phyloP scores from a whole-genome alignment of 1,140 invertebrate genomes.

The Lordiphosa stackelbergi region DNA sequence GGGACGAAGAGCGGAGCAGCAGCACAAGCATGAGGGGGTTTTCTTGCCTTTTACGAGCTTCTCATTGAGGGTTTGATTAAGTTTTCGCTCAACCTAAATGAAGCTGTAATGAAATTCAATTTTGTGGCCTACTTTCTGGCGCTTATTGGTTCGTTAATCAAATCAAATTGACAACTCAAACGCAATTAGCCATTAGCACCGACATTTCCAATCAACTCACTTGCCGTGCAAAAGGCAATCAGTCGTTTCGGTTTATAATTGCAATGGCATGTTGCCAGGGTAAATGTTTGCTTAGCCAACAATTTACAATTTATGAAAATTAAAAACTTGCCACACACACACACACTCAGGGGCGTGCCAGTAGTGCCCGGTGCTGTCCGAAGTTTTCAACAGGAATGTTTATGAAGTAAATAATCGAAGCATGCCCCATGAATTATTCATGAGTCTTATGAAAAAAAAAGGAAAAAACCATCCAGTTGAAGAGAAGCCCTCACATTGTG shows the following conservation, averaged over 20 bases:
- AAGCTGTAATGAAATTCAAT: slow-evolving; percentile 75
- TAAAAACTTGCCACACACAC: slow-evolving; percentile 47
- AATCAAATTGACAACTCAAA: slow-evolving; percentile 41
- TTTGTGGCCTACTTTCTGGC: slow-evolving; percentile 60
- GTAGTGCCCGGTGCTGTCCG: slow-evolving; percentile 3
- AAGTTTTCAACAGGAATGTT: slow-evolving; percentile 41
- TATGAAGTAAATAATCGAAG: slow-evolving; percentile 75
- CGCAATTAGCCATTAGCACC: slow-evolving; percentile 22
- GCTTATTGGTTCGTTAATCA: slow-evolving; percentile 55
- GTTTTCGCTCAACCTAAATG: slow-evolving; percentile 54
- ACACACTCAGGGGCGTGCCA: slow-evolving; percentile 5
- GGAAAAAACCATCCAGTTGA: slow-evolving; percentile 20
- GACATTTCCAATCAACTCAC: slow-evolving; percentile 55
- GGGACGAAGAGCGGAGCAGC: slow-evolving; percentile 3
- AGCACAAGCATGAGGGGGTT: slow-evolving; percentile 3
- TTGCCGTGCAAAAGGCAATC: slow-evolving; percentile 26
- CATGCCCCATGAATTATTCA: slow-evolving; percentile 68
- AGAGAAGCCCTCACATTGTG: slow-evolving; percentile 26
- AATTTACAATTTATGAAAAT: slow-evolving; percentile 67
- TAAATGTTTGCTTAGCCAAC: slow-evolving; percentile 22
- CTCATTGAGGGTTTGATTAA: slow-evolving; percentile 76
- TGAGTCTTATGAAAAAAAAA: slow-evolving; percentile 67
- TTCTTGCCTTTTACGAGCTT: slow-evolving; percentile 56
- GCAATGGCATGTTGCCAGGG: slow-evolving; percentile 19
- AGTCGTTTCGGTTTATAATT: slow-evolving; percentile 11